Percentiles rank a stretch among this genome's conserved stretches.
phyloP scores from a whole-genome alignment of 2,113 vertebrate species.

The Tricholaema leucomelas region DNA sequence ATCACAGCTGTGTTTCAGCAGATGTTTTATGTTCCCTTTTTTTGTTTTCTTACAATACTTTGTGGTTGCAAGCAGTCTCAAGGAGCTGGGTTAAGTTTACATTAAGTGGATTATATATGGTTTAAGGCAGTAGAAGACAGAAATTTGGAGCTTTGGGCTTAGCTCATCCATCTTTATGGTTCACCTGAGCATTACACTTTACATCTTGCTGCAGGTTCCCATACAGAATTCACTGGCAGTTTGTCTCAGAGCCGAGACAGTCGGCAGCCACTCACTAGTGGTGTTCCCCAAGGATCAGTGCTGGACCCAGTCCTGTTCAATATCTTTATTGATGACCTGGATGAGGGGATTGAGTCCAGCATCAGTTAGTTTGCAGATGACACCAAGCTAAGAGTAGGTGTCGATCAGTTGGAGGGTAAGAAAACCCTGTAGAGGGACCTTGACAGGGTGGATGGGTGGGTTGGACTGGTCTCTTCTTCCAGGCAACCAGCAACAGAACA shows the following conservation, averaged over 20 bases:
- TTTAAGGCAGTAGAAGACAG: background rate
- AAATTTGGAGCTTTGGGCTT: background rate
- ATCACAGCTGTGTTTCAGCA: background rate
- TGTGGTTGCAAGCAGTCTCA: background rate
- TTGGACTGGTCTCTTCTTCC: too few relatives aligned
- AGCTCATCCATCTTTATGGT: background rate
- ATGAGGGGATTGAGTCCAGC: too few relatives aligned
- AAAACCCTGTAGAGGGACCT: too few relatives aligned
- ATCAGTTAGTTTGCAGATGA: too few relatives aligned
- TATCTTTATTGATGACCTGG: too few relatives aligned
- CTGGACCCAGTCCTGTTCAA: too few relatives aligned
- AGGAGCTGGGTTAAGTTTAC: background rate
- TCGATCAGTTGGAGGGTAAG: too few relatives aligned
- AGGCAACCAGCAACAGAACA: too few relatives aligned
- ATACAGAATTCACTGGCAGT: background rate
- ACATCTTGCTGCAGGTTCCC: background rate
- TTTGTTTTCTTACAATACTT: background rate
- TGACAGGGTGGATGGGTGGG: too few relatives aligned
- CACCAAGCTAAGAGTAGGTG: too few relatives aligned
- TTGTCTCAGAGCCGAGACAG: background rate
- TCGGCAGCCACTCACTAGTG: too few relatives aligned
- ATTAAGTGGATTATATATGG: background rate
- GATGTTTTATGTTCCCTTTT: background rate
- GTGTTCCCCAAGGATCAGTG: too few relatives aligned
- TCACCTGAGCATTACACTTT: background rate